Conservation (phyloP, 2,113 vertebrate species). For the Xenopus borealis region DNA sequence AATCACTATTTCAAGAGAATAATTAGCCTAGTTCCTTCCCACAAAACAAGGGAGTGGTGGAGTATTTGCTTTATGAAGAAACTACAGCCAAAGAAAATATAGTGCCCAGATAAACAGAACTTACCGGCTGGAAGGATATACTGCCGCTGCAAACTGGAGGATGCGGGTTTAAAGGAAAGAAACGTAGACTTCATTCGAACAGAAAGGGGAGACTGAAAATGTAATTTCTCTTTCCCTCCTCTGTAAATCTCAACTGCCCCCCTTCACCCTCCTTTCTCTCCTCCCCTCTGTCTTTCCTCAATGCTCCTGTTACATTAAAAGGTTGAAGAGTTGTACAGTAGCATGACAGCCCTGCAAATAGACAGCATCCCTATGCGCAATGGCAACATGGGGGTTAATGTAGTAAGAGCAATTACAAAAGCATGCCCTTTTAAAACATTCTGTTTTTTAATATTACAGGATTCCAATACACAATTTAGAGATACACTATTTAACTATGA, state of each 20-base stretch:
- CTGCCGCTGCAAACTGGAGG: background rate
- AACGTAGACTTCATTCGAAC: background rate
- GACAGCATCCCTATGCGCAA: background rate
- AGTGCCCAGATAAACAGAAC: conserved; percentile 19
- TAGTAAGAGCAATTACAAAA: too few species aligned
- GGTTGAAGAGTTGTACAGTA: background rate
- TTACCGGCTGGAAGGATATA: conserved; percentile 7
- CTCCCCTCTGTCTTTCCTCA: background rate
- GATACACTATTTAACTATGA: background rate
- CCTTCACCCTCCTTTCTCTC: conserved; percentile 20
- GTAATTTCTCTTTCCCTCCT: conserved; percentile 3
- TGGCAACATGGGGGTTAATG: too few species aligned
- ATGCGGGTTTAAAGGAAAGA: background rate
- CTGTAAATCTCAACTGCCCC: conserved; percentile 8
- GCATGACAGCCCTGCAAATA: background rate
- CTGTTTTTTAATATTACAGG: too few species aligned
- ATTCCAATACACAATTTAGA: background rate
- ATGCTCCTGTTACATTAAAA: background rate
- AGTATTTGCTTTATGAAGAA: conserved; percentile 28
- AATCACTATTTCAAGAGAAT: conserved; percentile 34
- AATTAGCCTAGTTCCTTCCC: conserved; percentile 42
- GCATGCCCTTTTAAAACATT: too few species aligned
- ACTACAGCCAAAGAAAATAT: conserved; percentile 11
- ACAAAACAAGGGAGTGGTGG: conserved; percentile 8
- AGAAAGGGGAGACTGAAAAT: conserved; percentile 1